Conservation (phyloP, 2,888 invertebrate genomes). For the Zonitis immaculata region DNA sequence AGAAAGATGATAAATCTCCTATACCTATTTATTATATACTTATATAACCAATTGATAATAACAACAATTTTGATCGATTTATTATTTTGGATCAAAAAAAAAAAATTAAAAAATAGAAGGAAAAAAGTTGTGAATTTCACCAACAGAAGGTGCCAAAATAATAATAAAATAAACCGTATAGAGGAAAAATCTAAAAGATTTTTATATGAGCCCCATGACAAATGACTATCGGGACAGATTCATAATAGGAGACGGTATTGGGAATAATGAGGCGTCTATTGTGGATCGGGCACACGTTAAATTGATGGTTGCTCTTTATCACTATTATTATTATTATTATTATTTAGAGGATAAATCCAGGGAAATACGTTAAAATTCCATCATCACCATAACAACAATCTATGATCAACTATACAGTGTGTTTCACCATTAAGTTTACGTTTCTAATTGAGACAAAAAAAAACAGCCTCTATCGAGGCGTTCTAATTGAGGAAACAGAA, state of each 20-base stretch:
- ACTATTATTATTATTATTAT: conserved; percentile 9
- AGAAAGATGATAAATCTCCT: neutral
- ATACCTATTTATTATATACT: too few species aligned
- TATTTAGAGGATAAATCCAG: conserved; percentile 2
- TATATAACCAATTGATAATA: neutral
- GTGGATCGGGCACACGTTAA: conserved; percentile 34
- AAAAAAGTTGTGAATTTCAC: neutral
- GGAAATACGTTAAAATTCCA: neutral
- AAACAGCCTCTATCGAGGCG: too few species aligned
- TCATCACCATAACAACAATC: neutral
- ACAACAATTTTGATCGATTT: neutral
- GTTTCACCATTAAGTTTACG: too few species aligned
- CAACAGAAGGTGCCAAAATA: neutral
- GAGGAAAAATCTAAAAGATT: neutral
- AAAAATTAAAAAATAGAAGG: too few species aligned
- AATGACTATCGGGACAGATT: conserved; percentile 28
- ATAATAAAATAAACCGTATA: neutral
- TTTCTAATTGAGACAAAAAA: too few species aligned
- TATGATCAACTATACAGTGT: too few species aligned
- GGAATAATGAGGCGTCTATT: conserved; percentile 30
- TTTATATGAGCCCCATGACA: conserved; percentile 20
- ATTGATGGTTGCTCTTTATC: conserved; percentile 25
- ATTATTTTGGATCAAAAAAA: neutral
- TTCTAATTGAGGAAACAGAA: too few species aligned
- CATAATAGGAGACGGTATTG: conserved; percentile 28